These are phyloP conservation scores for Silurus lanzhouensis DNA, from an alignment of 2,797 vertebrate species.

Conservation along the genomic window DNA sequence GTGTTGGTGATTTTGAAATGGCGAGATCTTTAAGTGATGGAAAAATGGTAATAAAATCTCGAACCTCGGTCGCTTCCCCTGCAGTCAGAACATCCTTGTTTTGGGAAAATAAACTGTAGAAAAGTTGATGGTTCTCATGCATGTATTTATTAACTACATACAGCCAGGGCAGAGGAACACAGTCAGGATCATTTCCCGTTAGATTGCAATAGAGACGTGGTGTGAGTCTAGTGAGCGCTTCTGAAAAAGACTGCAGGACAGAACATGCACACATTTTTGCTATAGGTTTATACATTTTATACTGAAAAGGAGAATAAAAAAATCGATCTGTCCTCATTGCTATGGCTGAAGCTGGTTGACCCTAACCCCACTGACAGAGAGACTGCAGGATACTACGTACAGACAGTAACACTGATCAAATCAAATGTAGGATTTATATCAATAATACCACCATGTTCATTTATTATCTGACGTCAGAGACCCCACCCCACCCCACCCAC, in stretches of 20 bases:
- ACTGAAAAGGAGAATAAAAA: not conserved
- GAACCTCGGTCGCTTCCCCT: conserved; percentile 39
- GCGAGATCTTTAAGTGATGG: too few relatives aligned
- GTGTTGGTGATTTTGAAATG: too few relatives aligned
- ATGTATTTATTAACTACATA: conserved; percentile 47
- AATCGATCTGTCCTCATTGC: not conserved
- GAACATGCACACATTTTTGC: not conserved
- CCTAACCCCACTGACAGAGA: not conserved
- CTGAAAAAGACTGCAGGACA: conserved; percentile 35
- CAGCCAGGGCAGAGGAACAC: conserved; percentile 47
- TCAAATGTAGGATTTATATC: not conserved
- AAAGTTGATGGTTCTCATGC: conserved; percentile 49
- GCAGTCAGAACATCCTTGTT: conserved; percentile 23
- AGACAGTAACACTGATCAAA: not conserved
- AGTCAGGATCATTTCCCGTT: conserved; percentile 38
- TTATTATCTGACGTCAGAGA: not conserved
- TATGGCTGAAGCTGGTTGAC: not conserved
- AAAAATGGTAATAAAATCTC: not conserved
- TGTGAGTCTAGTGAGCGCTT: conserved; percentile 28
- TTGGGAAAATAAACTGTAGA: conserved; percentile 31
- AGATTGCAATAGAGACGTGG: conserved; percentile 39
- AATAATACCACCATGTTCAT: not conserved
- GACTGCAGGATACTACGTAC: not conserved
- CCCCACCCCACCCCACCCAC: too few relatives aligned
- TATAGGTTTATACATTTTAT: not conserved